Evolutionary conservation across 2,797 vertebrate genomes (phyloP).

Genomic region (Bufotes viridis): DNA sequence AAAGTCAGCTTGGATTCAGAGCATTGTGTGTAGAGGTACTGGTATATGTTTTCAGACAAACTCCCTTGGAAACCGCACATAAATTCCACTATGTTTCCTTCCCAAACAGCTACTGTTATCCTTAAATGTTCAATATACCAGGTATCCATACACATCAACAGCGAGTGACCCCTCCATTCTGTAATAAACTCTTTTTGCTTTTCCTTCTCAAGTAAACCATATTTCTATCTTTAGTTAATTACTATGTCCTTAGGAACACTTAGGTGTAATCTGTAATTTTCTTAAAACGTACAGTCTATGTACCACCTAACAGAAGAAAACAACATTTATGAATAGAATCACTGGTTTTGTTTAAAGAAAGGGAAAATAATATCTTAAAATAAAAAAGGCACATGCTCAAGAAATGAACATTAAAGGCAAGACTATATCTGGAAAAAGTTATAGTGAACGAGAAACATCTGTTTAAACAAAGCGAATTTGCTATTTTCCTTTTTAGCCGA

Average conservation of each 20-base stretch:
- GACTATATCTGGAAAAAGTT: conserved; percentile 59
- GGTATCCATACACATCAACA: background rate
- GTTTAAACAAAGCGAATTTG: conserved; percentile 60
- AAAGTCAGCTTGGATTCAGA: background rate
- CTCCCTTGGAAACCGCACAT: background rate
- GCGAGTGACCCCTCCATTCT: background rate
- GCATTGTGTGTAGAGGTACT: background rate
- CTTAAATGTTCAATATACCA: background rate
- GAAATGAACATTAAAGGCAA: conserved; percentile 55
- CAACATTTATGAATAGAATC: conserved; percentile 39
- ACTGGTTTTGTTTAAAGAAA: conserved; percentile 47
- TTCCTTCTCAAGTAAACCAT: background rate
- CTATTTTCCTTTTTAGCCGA: conserved; percentile 55
- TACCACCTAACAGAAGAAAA: conserved; percentile 35
- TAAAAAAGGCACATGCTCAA: conserved; percentile 56
- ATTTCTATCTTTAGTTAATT: conserved; percentile 54
- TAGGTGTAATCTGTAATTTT: conserved; percentile 41
- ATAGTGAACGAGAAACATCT: conserved; percentile 61
- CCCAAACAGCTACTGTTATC: background rate
- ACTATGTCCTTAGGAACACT: conserved; percentile 25
- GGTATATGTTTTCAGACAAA: background rate
- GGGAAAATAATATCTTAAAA: conserved; percentile 51
- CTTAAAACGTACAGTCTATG: background rate
- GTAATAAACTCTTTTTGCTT: background rate
- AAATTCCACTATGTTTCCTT: background rate